These are phyloP conservation scores for Temnothorax nylanderi DNA, from an alignment of 1,140 invertebrate species.

Conservation along the genomic window DNA sequence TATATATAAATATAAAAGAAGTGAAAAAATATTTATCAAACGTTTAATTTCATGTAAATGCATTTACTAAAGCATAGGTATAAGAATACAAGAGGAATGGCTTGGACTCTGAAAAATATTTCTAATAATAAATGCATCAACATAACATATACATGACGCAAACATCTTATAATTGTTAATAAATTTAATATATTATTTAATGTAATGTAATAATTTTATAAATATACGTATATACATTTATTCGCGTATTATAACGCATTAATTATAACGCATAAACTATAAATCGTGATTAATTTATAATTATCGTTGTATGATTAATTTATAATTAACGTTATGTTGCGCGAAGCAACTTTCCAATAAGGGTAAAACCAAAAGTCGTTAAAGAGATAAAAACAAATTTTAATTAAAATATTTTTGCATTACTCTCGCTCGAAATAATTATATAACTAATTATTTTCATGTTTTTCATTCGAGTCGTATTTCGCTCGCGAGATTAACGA, in stretches of 20 bases:
- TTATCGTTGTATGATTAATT: slow-evolving; percentile 9
- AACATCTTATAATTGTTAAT: not conserved
- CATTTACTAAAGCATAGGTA: not conserved
- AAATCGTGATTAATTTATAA: slow-evolving; percentile 28
- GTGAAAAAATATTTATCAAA: not conserved
- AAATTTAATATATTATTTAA: slow-evolving; percentile 2
- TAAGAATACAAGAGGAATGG: not conserved
- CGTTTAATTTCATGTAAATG: not conserved
- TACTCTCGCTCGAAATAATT: not conserved
- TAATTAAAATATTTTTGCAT: not conserved
- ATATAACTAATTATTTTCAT: not conserved
- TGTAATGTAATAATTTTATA: not conserved
- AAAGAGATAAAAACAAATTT: not conserved
- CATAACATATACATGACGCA: not conserved
- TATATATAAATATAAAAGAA: not conserved
- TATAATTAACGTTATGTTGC: not conserved
- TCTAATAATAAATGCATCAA: not conserved
- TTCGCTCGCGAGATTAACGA: not conserved
- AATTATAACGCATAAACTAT: slow-evolving; percentile 11
- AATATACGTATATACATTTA: not conserved
- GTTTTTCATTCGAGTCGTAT: not conserved
- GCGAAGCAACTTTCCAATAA: not conserved
- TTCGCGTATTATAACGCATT: not conserved
- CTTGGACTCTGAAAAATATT: not conserved
- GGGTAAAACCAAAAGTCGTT: not conserved